phyloP scores from a whole-genome alignment of 1,140 invertebrate genomes.

The Periplaneta americana region DNA sequence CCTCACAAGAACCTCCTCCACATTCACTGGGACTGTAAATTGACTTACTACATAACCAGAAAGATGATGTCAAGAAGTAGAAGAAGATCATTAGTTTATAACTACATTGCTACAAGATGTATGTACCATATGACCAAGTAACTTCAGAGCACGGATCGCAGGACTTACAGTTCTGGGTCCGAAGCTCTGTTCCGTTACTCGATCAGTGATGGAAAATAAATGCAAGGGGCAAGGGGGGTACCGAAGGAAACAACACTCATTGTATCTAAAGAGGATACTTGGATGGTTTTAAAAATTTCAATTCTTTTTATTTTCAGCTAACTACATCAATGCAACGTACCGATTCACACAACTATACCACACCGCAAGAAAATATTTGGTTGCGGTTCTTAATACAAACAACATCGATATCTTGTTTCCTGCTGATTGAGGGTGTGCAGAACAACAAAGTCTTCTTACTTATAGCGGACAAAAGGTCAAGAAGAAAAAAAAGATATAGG shows the following conservation, averaged over 20 bases:
- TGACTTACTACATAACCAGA: conserved; percentile 11
- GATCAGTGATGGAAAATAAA: background rate
- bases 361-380: background rate
- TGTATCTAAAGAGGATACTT: conserved; percentile 9
- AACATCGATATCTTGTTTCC: conserved; percentile 5
- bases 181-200: background rate
- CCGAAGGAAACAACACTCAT: background rate
- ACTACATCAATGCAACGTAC: conserved; percentile 14
- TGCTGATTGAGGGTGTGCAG: conserved; percentile 10
- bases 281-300: background rate
- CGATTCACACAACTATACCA: conserved; percentile 11
- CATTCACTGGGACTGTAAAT: background rate
- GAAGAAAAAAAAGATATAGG: conserved; percentile 19
- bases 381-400: conserved; percentile 1
- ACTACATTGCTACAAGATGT: conserved; percentile 3
- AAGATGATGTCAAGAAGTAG: conserved; percentile 7
- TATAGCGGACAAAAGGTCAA: conserved; percentile 13
- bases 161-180: background rate
- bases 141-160: background rate
- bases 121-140: background rate
- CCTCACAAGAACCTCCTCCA: background rate
- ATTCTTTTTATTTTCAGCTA: background rate
- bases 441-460: conserved; percentile 8
- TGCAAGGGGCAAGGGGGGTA: no score
- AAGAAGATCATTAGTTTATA: background rate